Conservation (phyloP, 2,888 invertebrate genomes). For the Diadegma fenestrale region DNA sequence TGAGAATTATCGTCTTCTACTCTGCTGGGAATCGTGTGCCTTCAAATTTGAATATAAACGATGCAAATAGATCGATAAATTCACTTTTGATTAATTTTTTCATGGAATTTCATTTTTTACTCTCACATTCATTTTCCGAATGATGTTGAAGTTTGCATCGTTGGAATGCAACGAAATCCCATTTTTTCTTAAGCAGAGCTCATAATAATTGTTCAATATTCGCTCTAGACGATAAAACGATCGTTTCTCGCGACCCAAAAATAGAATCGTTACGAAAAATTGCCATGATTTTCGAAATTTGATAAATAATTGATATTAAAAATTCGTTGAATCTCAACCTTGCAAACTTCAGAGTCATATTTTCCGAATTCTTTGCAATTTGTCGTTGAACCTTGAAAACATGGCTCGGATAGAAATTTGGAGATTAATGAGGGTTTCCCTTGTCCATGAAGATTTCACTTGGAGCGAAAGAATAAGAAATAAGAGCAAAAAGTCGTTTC, state of each 20-base stretch:
- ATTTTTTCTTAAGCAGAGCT: too few relatives aligned
- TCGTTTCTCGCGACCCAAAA: too few relatives aligned
- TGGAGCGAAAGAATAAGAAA: constrained; percentile 5
- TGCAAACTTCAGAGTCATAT: too few relatives aligned
- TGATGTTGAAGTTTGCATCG: too few relatives aligned
- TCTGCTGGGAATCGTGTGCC: background rate
- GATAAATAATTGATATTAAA: too few relatives aligned
- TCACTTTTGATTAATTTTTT: background rate
- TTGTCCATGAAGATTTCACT: constrained; percentile 35
- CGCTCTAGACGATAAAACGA: too few relatives aligned
- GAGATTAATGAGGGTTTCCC: background rate
- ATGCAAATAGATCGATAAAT: background rate
- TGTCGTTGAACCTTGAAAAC: background rate
- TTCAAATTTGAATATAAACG: background rate
- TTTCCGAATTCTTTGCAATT: background rate
- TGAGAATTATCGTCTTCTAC: background rate
- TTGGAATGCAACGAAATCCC: too few relatives aligned
- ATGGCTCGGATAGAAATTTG: background rate
- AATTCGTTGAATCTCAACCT: too few relatives aligned
- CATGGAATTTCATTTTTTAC: background rate
- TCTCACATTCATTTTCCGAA: too few relatives aligned
- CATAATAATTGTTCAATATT: too few relatives aligned
- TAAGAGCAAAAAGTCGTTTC: background rate
- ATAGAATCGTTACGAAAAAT: too few relatives aligned
- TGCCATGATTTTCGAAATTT: too few relatives aligned